Evolutionary conservation across 2,797 vertebrate genomes (phyloP), one percentile per base, ranked within the genome.

Genomic region (Diplodus puntazzo): DNA sequence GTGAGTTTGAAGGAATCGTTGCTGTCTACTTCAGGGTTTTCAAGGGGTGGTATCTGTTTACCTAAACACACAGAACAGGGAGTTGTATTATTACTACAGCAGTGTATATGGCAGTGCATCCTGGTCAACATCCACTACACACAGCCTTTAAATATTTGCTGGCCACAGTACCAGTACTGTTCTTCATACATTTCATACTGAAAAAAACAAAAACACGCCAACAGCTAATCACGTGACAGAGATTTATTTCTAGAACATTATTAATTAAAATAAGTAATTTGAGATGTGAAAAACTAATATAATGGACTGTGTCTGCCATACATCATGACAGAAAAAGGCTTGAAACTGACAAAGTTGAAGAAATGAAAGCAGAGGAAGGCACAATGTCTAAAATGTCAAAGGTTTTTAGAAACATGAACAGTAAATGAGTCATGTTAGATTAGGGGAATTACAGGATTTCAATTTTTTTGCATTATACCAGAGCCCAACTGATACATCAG

Each of bases 11-110:
- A 97, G 58, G 96, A 96, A 59, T 97, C 97, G 21, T 94, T 97
- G 91, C 95, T 97, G 53, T 97, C 96, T 45, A 95, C 95, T 79
- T 99, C 97, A 17, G 96, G 94, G 77, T 97, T 96, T 87, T 97
- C 96, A 94, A 99, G 92, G 2, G 97, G 98, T 20, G 98, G 98
- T 77, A 99, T 99, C 90, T 97, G 97, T 87, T 95, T 97, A 94
- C 98, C 98, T 99, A 82, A 75, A 96, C 58, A 95, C 18, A 94
- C 13, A 94, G n/a, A 18, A 73, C 27, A 69, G 17, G 4, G 21
- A 49, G 27, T 6, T 25, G 42, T 16, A 7, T 69, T 45, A 12
- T 49, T 67, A 16, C 13, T 27, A 27, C 16, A 50, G 42, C 4
- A 4, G 30, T 43, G 7, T 55, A 63, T 76, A 42, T 46, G 54